Conservation (phyloP, 2,113 vertebrate species). For the Campylomormyrus tamandua region DNA sequence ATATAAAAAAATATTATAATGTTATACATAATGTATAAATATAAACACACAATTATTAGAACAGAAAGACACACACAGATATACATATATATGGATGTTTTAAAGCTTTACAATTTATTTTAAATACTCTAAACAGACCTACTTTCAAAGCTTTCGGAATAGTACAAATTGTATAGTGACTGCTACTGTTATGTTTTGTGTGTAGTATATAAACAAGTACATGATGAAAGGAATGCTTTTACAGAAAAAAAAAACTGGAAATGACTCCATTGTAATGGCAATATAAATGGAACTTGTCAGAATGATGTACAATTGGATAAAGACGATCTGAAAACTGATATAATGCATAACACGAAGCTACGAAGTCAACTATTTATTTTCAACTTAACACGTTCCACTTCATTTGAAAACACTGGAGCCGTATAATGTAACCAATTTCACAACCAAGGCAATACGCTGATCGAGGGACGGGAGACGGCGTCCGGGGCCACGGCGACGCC, state of each 20-base stretch:
- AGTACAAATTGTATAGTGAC: not conserved
- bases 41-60: not conserved
- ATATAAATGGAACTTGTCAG: constrained; percentile 61
- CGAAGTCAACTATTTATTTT: constrained; percentile 65
- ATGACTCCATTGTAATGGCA: constrained; percentile 13
- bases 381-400: constrained; percentile 66
- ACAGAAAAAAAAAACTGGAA: not conserved
- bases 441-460: not conserved
- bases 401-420: constrained; percentile 64
- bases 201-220: not conserved
- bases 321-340: constrained; percentile 60
- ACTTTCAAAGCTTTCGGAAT: not conserved
- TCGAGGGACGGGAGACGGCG: not conserved
- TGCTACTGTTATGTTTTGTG: not conserved
- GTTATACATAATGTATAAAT: not conserved
- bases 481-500: not conserved
- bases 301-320: constrained; percentile 56
- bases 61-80: not conserved
- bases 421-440: constrained; percentile 67
- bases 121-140: not conserved
- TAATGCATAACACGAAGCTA: constrained; percentile 55
- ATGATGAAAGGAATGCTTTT: not conserved
- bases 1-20: not conserved
- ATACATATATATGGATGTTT: not conserved
- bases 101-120: not conserved